These are phyloP conservation scores for Tortricodes alternella DNA, from an alignment of 2,888 invertebrate genomes.

Conservation along the genomic window DNA sequence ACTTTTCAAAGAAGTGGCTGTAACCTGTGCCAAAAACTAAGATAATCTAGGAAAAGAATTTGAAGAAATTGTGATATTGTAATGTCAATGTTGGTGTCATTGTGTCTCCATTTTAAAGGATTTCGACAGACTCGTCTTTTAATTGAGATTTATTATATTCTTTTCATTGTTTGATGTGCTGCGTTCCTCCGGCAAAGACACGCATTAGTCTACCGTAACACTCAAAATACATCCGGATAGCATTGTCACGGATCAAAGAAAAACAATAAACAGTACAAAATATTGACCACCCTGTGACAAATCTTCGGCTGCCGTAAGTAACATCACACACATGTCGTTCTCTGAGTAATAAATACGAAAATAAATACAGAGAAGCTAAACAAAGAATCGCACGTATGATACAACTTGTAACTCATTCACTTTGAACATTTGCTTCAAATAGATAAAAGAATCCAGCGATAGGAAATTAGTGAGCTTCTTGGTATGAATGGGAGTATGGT, in stretches of 20 bases:
- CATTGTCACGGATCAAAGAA: constrained; percentile 72
- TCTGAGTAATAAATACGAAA: constrained; percentile 64
- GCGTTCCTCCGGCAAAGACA: constrained; percentile 47
- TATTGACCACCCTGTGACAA: constrained; percentile 67
- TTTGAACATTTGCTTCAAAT: constrained; percentile 39
- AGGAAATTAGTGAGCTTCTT: constrained; percentile 39
- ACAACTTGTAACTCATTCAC: constrained; percentile 47
- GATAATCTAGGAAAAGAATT: too few species aligned
- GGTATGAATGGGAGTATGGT: constrained; percentile 38
- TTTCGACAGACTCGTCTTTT: neutral
- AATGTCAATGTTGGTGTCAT: constrained; percentile 56
- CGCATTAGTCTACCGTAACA: constrained; percentile 61
- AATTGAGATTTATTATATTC: constrained; percentile 9
- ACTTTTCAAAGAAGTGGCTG: too few species aligned
- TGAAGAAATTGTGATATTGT: neutral
- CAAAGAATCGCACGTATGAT: constrained; percentile 47
- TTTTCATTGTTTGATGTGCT: constrained; percentile 61
- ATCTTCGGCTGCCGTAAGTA: constrained; percentile 65
- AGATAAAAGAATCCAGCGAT: constrained; percentile 34
- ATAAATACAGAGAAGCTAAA: constrained; percentile 57
- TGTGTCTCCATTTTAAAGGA: constrained; percentile 60
- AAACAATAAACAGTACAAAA: constrained; percentile 70
- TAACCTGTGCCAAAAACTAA: too few species aligned
- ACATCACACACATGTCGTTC: constrained; percentile 58
- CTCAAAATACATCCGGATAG: constrained; percentile 59